Base-by-base conservation (phyloP, 2,113 vertebrate genomes). In the Bungarus multicinctus region DNA sequence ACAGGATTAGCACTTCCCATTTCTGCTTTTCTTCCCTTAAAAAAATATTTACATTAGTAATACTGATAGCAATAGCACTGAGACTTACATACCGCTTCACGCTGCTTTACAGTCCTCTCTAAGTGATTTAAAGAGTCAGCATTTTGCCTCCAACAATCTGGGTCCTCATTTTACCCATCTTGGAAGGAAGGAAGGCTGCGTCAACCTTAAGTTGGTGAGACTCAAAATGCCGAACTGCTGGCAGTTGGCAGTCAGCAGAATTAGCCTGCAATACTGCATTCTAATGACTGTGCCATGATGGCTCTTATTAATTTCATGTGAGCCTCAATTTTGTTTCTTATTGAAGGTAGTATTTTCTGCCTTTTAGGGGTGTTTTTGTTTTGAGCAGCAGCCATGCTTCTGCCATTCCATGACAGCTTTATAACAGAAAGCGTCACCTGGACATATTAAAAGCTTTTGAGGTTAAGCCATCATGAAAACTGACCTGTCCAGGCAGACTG, bases 401-500 rank as follows among this genome's bases (percentile, higher is more conserved):
- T 54, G 50, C 30, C 87, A 53, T 88, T 69, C 16, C 10, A 45
- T 22, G 58, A 30, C 18, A 34, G 34, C 2, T 81, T 81, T 39
- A 81, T 39, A 34, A 39, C n/a, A 43, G 74, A 43, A 81, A 81
- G 6, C 6, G 1, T 39, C 69, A 3, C 1, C 69, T 39, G 34
- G 18, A 22, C 34, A 22, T 39, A 20, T 81, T 81, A 43, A 89
- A 58, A 58, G 1, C 22, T 5, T 43, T 39, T 43, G 5, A 43
- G 11, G 16, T 7, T 30, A 20, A 43, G 10, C 1, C 1, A 47
- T 43, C 74, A 22, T 81, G 55, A 92, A 95, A 89, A 93, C 92
- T 92, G 96, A 99, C 99, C 99, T 99, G 98, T 99, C 99, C 87
- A 99, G 97, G 95, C 99, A 99, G 89, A 99, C 98, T 0, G 99